Evolutionary conservation across 2,797 vertebrate species (phyloP).

Genomic region (Sphenopsis melanotis): DNA sequence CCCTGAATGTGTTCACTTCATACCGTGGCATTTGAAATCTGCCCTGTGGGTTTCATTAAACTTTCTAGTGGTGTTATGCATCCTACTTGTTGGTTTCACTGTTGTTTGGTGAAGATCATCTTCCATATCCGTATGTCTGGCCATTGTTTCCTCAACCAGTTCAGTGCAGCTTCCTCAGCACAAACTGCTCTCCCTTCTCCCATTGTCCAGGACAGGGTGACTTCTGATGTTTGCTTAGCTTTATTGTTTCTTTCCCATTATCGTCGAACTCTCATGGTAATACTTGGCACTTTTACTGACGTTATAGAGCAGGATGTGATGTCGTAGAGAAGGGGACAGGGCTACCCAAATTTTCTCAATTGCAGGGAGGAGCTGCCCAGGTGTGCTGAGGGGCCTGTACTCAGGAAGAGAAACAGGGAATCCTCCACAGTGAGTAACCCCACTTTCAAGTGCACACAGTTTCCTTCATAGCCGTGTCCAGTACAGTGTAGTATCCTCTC

Average conservation of each 20-base stretch:
- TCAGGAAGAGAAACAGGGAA: conserved; percentile 78
- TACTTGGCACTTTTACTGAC: conserved; percentile 66
- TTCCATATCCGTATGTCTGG: not conserved
- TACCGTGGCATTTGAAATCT: conserved; percentile 6
- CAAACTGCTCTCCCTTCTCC: conserved; percentile 34
- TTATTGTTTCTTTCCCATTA: conserved; percentile 58
- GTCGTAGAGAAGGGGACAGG: conserved; percentile 76
- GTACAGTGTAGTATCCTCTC: conserved; percentile 65
- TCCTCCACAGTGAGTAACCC: conserved; percentile 78
- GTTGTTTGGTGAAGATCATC: conserved; percentile 38
- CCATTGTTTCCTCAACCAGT: conserved; percentile 46
- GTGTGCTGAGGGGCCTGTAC: conserved; percentile 76
- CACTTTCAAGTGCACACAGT: conserved; percentile 70
- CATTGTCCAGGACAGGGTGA: conserved; percentile 51
- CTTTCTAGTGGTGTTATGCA: not conserved
- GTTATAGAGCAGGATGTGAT: conserved; percentile 72
- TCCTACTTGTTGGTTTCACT: conserved; percentile 47
- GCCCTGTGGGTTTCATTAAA: conserved; percentile 47
- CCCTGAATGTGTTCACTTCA: not conserved
- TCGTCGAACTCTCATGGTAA: conserved; percentile 48
- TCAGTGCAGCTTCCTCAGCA: conserved; percentile 54
- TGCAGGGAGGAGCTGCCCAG: conserved; percentile 76
- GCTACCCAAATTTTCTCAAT: conserved; percentile 77
- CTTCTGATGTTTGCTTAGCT: conserved; percentile 47
- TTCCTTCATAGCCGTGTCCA: conserved; percentile 59